Evolutionary conservation across 2,888 invertebrate species (phyloP).

Genomic region (Tinea trinotella): DNA sequence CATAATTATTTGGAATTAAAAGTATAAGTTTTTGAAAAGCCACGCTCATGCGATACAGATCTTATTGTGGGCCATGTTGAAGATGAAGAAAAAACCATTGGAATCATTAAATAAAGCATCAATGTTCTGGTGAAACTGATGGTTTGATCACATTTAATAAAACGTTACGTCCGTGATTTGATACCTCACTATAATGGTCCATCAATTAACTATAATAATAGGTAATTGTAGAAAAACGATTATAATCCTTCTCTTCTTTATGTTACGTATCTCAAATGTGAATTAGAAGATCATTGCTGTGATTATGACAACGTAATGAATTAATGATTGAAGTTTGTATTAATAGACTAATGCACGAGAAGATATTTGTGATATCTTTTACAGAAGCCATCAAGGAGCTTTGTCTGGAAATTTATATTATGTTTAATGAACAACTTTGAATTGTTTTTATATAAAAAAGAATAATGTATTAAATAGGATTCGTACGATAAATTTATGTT

Average conservation of each 20-base stretch:
- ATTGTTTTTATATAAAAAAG: too few relatives aligned
- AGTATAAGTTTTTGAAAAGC: not conserved
- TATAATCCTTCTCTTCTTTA: conserved; percentile 1
- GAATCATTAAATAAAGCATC: conserved; percentile 42
- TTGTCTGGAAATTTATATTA: too few relatives aligned
- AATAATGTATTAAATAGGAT: too few relatives aligned
- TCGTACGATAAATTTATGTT: too few relatives aligned
- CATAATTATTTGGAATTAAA: not conserved
- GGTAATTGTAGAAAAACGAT: conserved; percentile 38
- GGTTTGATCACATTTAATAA: conserved; percentile 40
- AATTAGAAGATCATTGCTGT: too few relatives aligned
- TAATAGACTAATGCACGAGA: too few relatives aligned
- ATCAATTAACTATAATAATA: conserved; percentile 54
- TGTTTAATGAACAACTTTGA: too few relatives aligned
- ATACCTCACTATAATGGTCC: conserved; percentile 44
- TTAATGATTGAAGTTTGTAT: too few relatives aligned
- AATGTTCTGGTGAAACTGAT: conserved; percentile 37
- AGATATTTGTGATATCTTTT: too few relatives aligned
- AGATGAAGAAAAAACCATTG: conserved; percentile 30
- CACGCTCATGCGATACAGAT: not conserved
- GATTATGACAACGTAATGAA: too few relatives aligned
- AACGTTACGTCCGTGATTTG: conserved; percentile 41
- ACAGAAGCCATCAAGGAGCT: too few relatives aligned
- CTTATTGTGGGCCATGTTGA: conserved; percentile 21
- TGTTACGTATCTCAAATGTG: not conserved